Base-by-base conservation (phyloP, 1,140 invertebrate genomes). In the Zophobas atratus region DNA sequence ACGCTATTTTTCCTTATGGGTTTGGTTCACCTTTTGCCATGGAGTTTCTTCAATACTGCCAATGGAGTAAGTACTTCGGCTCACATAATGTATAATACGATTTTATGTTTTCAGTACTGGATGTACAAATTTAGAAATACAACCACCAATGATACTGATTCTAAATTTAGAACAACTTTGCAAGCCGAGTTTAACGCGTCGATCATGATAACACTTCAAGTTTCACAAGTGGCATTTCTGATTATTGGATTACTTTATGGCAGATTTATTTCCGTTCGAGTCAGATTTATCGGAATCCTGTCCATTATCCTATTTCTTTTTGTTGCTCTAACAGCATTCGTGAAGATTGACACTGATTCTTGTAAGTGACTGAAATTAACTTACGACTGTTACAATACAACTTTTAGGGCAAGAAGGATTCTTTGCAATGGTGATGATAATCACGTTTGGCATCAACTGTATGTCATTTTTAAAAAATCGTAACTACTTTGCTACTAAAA, bases 111-210 rank as follows among this genome's bases (percentile, higher is more conserved):
- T 35, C 33, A 71, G 67, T 71, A 71, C 48, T 71, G 67, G 67
- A 71, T 71, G 67, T 49, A 71, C 41, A 71, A 71, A 71, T 71
- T 71, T 33, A 6, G 67, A 46, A 48, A 71, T 49, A 49, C 48
- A 48, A 20, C 67, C 3, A 48, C 4, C 6, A 35, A 71, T 20
- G 38, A 43, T 0, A 35, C 35, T 32, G 38, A 46, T 20, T 49
- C 67, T 0, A 34, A 49, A 3, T 32, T 48, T 32, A 46, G 67
- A 48, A 71, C 38, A 32, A 8, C n/a, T 38, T 8, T 71, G 0
- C 67, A 71, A 38, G 43, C 8, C 1, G 67, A 71, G 49, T 71
- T 71, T 33, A 48, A 39, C 1, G 20, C 67, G 1, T 6, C 6
- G 32, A 1, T 48, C n/a, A 38, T n/a, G 8, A 70, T 70, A 70